These are phyloP conservation scores for Cromileptes altivelis DNA, from an alignment of 2,113 vertebrate genomes.

Conservation along the genomic window DNA sequence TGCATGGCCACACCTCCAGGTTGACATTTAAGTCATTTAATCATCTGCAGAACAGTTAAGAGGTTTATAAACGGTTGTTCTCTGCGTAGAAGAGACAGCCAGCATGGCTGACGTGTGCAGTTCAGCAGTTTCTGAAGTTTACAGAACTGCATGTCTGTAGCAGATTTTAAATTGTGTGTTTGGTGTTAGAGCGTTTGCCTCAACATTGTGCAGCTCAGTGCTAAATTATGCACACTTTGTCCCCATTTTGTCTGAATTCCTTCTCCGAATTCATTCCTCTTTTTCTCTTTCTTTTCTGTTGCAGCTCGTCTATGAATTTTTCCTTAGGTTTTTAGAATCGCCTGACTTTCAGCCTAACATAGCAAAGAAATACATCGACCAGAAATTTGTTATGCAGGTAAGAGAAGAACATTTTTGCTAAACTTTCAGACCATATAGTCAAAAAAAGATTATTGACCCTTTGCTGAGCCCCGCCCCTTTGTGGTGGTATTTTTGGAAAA, in stretches of 20 bases:
- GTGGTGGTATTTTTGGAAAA: too few relatives aligned
- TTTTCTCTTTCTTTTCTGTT: conserved; percentile 56
- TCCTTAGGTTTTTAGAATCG: conserved; percentile 99
- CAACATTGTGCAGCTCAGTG: not conserved
- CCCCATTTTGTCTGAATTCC: not conserved
- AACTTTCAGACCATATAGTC: not conserved
- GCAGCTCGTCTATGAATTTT: conserved; percentile 99
- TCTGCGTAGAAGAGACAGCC: not conserved
- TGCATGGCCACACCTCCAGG: conserved; percentile 98
- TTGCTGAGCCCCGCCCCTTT: too few relatives aligned
- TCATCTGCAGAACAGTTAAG: not conserved
- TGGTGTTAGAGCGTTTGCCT: not conserved
- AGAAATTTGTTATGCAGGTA: conserved; percentile 99
- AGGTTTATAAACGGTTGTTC: not conserved
- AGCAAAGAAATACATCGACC: conserved; percentile 99
- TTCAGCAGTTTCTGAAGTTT: not conserved
- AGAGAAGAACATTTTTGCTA: conserved; percentile 29
- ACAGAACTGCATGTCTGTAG: not conserved
- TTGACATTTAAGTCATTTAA: conserved; percentile 33
- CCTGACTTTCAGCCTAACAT: conserved; percentile 98
- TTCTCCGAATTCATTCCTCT: not conserved
- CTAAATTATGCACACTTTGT: not conserved
- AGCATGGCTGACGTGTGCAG: not conserved
- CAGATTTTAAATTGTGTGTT: not conserved
- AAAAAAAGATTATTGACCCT: not conserved